Conservation (phyloP, 2,888 invertebrate species). For the Pimpla rufipes region DNA sequence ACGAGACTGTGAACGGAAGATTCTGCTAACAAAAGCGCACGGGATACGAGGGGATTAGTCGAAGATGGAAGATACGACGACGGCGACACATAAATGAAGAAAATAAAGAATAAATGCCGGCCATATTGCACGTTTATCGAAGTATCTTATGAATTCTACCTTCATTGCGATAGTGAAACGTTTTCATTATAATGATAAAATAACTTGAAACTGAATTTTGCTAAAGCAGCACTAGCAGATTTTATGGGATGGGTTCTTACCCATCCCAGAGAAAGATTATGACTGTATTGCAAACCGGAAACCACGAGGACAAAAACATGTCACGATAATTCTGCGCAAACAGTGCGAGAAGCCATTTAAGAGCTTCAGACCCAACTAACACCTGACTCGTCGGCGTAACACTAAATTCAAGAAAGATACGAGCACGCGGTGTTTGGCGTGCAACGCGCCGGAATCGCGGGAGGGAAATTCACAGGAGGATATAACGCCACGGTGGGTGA, state of each 20-base stretch:
- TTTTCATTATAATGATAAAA: conserved; percentile 1
- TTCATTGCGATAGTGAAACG: neutral
- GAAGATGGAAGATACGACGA: conserved; percentile 49
- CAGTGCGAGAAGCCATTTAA: conserved; percentile 8
- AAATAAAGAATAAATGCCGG: conserved; percentile 16
- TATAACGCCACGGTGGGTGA: conserved; percentile 39
- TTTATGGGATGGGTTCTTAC: no score
- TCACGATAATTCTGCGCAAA: conserved; percentile 23
- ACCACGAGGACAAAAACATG: neutral
- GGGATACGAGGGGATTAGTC: conserved; percentile 44
- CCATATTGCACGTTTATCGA: conserved; percentile 35
- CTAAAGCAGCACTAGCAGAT: neutral
- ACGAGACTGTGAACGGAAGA: conserved; percentile 53
- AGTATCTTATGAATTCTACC: neutral
- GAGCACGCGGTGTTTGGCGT: conserved; percentile 28
- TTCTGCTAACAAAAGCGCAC: conserved; percentile 42
- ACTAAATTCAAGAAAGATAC: conserved; percentile 53
- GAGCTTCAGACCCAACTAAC: conserved; percentile 2
- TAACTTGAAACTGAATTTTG: neutral
- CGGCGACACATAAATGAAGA: conserved; percentile 4
- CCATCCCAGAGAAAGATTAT: no score
- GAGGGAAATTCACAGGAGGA: conserved; percentile 43
- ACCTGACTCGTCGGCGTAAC: conserved; percentile 23
- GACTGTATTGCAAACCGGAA: neutral
- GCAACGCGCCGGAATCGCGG: conserved; percentile 28